phyloP scores from a whole-genome alignment of 2,113 vertebrate genomes.

The Australoheros scitulus region DNA sequence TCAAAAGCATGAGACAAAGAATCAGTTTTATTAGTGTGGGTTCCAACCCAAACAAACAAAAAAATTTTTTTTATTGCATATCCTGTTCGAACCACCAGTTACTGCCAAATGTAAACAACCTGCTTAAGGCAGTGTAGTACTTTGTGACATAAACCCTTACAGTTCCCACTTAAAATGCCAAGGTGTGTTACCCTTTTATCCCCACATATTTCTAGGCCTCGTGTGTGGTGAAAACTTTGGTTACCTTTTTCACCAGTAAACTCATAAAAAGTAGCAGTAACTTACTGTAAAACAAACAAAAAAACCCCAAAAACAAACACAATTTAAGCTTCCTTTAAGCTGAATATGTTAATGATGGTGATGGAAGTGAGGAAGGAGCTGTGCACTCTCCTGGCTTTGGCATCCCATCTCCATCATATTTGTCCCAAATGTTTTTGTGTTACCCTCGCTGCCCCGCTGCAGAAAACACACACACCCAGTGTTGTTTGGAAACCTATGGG shows the following conservation, averaged over 20 bases:
- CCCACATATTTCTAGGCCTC: not conserved
- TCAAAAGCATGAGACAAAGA: not conserved
- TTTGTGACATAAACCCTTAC: not conserved
- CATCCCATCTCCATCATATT: constrained; percentile 12
- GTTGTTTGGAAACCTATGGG: not conserved
- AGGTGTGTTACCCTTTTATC: not conserved
- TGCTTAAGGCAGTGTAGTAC: not conserved
- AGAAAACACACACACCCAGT: not conserved
- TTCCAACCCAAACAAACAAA: not conserved
- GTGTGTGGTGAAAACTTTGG: not conserved
- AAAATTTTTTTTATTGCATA: no score
- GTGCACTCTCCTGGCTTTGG: not conserved
- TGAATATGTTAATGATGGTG: constrained; percentile 3
- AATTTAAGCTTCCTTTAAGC: not conserved
- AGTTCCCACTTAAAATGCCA: not conserved
- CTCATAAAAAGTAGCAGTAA: not conserved
- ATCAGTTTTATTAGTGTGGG: not conserved
- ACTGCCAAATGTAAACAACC: not conserved
- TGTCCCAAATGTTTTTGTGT: constrained; percentile 5
- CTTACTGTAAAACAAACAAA: no score
- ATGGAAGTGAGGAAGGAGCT: constrained; percentile 1
- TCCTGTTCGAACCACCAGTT: not conserved
- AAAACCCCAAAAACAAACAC: not conserved
- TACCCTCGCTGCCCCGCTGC: not conserved
- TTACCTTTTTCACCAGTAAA: not conserved